Base-by-base conservation (phyloP, 2,797 vertebrate genomes). In the Catostomus latipinnis region DNA sequence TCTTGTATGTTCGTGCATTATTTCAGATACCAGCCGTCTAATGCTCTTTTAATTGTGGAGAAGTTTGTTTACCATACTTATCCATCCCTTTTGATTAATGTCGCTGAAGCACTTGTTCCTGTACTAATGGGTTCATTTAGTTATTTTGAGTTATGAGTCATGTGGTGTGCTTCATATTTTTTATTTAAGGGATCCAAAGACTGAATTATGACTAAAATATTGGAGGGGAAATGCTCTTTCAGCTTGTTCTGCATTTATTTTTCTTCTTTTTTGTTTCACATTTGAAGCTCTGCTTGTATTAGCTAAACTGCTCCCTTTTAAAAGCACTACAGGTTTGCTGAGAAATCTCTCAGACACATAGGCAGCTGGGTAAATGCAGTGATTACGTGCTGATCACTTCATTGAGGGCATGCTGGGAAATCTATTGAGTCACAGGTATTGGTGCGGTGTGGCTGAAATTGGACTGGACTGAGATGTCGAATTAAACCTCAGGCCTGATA, bases 101-200 rank as follows among this genome's bases (percentile, higher is more conserved):
- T 58, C 18, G 61, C 76, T 53, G n/a, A 78, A 78, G 67, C 76
- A 68, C 66, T 78, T 9, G 67, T 70, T 78, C 49, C 67, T 68
- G 75, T 67, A 78, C 56, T 69, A 16, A 76, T 58, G 45, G 16
- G 53, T 18, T 65, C 2, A 43, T 46, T 22, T 57, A 4, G 43
- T 66, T 75, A 13, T 67, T 50, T 11, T 56, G 16, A 52, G 54
- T 18, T 8, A 61, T 48, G 12, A 61, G 22, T 45, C 2, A 49
- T 46, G 71, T 13, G 43, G 6, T 11, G 9, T 65, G 43, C 63
- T 62, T 66, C 13, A 13, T 22, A 10, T 48, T 60, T 10, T 72
- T 58, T 4, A 8, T 61, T 60, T 95, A 96, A 95, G 92, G 94
- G 95, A 96, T 94, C 91, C 92, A 93, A 95, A 96, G 93, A 96